A percentile compares a stretch with the other conserved stretches of the same genome.
phyloP scores from a whole-genome alignment of 2,113 vertebrate species.

The Pygoscelis antarcticus region DNA sequence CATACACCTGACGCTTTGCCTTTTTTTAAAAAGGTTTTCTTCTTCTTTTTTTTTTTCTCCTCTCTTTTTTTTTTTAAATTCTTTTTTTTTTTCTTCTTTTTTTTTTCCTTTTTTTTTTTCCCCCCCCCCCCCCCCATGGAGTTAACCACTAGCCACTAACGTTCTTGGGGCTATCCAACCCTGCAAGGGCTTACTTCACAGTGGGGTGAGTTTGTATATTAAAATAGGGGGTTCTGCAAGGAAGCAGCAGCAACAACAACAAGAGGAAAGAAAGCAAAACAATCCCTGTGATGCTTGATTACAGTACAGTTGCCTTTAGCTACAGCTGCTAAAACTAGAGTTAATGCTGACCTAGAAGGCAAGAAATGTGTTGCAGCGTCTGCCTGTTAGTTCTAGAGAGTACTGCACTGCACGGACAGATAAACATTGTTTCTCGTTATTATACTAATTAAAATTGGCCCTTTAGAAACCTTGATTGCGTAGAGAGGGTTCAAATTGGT shows the following conservation, averaged over 20 bases:
- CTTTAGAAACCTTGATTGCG: slow-evolving; percentile 67
- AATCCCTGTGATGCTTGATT: slow-evolving; percentile 52
- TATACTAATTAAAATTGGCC: slow-evolving; percentile 55
- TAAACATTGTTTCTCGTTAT: slow-evolving; percentile 46
- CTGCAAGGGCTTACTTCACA: slow-evolving; percentile 77
- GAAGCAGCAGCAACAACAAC: not conserved
- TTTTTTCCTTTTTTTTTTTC: not conserved
- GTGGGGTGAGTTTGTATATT: slow-evolving; percentile 83
- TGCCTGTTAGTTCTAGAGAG: slow-evolving; percentile 11
- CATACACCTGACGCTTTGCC: slow-evolving; percentile 70
- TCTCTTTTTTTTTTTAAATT: not conserved
- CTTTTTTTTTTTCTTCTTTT: not conserved
- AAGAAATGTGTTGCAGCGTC: not conserved
- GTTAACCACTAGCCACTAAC: slow-evolving; percentile 73
- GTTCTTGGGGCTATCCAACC: slow-evolving; percentile 68
- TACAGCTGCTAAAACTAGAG: slow-evolving; percentile 28
- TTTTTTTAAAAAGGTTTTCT: slow-evolving; percentile 40
- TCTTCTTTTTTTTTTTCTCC: not conserved
- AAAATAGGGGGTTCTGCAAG: slow-evolving; percentile 60
- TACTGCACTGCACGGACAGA: not conserved
- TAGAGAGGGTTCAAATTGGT: slow-evolving; percentile 46
- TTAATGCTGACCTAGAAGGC: slow-evolving; percentile 60
- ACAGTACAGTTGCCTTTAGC: slow-evolving; percentile 57
- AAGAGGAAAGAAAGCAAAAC: not conserved
- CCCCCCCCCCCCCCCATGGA: slow-evolving; percentile 54